These are phyloP conservation scores for Netelia melanura DNA, from an alignment of 2,888 invertebrate genomes.

Conservation along the genomic window DNA sequence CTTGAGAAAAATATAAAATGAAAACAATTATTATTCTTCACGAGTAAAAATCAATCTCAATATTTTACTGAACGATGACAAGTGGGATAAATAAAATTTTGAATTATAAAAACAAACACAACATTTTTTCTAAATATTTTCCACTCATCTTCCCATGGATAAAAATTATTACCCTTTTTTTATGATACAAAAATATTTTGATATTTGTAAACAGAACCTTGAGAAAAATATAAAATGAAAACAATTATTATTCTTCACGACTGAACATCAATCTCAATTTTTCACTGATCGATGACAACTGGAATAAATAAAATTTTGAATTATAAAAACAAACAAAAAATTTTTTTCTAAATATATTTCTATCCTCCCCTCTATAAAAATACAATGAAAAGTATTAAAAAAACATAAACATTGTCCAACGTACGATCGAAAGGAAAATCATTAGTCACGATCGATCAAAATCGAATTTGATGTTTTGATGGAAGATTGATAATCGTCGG, in stretches of 20 bases:
- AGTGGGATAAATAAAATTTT: background rate
- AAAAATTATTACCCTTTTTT: too few species aligned
- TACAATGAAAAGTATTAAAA: background rate
- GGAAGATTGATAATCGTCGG: conserved; percentile 11
- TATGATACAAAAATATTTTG: too few species aligned
- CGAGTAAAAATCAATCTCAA: conserved; percentile 3
- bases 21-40: background rate
- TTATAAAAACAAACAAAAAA: too few species aligned
- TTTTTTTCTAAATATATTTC: too few species aligned
- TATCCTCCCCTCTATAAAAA: too few species aligned
- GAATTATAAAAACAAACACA: background rate
- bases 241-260: too few species aligned
- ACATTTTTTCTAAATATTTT: background rate
- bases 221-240: too few species aligned
- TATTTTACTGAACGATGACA: background rate
- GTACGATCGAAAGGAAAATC: background rate
- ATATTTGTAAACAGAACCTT: too few species aligned
- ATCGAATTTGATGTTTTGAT: background rate
- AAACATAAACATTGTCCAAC: background rate
- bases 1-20: background rate
- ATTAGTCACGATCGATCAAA: background rate
- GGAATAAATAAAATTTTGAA: too few species aligned
- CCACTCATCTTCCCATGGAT: background rate
- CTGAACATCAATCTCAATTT: too few species aligned
- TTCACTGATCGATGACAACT: too few species aligned